These are phyloP conservation scores for Neoaliturus tenellus DNA, from an alignment of 2,888 invertebrate species.

Conservation along the genomic window DNA sequence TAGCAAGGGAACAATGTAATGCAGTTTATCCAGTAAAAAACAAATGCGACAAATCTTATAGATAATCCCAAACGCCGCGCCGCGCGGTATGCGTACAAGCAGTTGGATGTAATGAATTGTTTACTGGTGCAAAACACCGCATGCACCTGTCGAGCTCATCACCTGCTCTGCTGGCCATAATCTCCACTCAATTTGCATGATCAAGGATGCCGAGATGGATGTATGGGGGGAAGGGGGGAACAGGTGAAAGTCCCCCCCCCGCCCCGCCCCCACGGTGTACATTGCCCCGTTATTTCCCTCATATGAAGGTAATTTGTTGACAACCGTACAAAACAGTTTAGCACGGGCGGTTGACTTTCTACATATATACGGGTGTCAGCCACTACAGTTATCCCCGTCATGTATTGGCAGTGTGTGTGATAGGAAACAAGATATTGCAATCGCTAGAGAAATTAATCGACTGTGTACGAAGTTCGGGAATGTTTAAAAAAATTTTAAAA, in stretches of 20 bases:
- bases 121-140: background rate
- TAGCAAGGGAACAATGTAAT: too few species aligned
- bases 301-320: slow-evolving; percentile 22
- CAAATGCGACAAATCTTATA: too few species aligned
- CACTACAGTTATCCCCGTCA: background rate
- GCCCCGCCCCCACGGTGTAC: background rate
- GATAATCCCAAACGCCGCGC: too few species aligned
- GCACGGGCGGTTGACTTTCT: background rate
- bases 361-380: background rate
- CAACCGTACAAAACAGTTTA: slow-evolving; percentile 20
- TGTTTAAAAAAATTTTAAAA: too few species aligned
- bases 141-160: background rate
- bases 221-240: background rate
- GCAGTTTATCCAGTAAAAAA: too few species aligned
- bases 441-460: too few species aligned
- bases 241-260: slow-evolving; percentile 19
- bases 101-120: background rate
- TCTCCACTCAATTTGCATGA: background rate
- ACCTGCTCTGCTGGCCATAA: background rate
- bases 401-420: too few species aligned
- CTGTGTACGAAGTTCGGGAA: too few species aligned
- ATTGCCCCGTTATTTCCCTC: slow-evolving; percentile 14
- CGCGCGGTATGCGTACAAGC: too few species aligned
- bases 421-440: too few species aligned
- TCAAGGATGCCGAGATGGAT: background rate